A percentile compares a stretch with the other conserved stretches of the same genome.
Evolutionary conservation across 2,888 invertebrate species (phyloP).

Genomic region (Priocnemis perturbator): DNA sequence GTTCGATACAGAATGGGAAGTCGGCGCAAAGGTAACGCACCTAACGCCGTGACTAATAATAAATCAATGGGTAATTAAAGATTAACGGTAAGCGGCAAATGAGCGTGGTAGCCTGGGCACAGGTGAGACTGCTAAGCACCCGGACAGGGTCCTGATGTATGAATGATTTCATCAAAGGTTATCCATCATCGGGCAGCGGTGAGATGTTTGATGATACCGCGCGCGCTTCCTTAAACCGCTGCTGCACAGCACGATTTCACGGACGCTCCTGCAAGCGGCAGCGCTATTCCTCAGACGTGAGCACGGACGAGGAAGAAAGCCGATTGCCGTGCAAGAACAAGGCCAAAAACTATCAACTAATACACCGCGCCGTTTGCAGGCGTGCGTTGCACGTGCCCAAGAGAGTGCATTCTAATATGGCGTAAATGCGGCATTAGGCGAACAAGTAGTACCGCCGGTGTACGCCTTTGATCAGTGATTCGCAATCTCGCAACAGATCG

Average conservation of each 20-base stretch:
- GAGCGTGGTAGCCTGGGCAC: slow-evolving; percentile 30
- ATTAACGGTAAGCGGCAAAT: slow-evolving; percentile 66
- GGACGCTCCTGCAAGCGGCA: slow-evolving; percentile 13
- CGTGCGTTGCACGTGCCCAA: no score
- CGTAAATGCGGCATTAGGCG: no score
- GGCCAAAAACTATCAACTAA: no score
- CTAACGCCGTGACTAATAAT: slow-evolving; percentile 58
- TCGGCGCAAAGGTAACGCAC: slow-evolving; percentile 49
- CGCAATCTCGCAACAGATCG: no score
- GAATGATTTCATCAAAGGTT: slow-evolving; percentile 72
- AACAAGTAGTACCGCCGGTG: no score
- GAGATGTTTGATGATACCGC: slow-evolving; percentile 70
- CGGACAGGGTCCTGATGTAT: slow-evolving; percentile 61
- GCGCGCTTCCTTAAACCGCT: slow-evolving; percentile 30
- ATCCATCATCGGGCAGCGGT: slow-evolving; percentile 70
- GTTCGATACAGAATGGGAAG: slow-evolving; percentile 8
- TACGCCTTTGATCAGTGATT: no score
- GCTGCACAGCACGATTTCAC: slow-evolving; percentile 33
- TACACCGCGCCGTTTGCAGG: no score
- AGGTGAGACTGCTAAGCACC: slow-evolving; percentile 14
- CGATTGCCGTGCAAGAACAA: no score
- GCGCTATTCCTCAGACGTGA: no score
- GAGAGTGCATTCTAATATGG: no score
- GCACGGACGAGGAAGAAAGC: no score
- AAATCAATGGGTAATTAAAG: slow-evolving; percentile 73